These are phyloP conservation scores for Panagrolaimus sp. DNA, from an alignment of 1,140 invertebrate genomes.

Conservation along the genomic window DNA sequence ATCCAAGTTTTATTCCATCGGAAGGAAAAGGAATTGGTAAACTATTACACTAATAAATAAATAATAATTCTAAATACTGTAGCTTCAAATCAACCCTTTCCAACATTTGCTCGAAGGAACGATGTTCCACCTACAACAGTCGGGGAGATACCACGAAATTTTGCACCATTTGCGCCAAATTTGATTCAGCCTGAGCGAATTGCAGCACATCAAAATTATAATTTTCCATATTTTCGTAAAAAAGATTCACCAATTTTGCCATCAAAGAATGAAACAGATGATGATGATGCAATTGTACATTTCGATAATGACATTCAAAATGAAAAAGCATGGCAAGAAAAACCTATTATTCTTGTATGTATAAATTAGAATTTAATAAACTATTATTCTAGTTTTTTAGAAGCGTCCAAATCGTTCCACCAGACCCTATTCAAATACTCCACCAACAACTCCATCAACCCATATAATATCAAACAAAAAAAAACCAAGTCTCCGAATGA, in stretches of 20 bases:
- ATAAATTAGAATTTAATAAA: neutral
- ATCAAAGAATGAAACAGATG: neutral
- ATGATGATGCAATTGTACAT: neutral
- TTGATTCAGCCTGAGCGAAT: conserved; percentile 2
- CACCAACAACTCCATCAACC: neutral
- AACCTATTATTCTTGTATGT: neutral
- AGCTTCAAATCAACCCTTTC: too few relatives aligned
- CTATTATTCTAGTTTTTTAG: neutral
- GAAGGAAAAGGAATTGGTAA: too few relatives aligned
- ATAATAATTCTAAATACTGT: too few relatives aligned
- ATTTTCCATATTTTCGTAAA: conserved; percentile 5
- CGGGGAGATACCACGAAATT: neutral
- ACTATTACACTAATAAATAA: too few relatives aligned
- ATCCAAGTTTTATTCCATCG: too few relatives aligned
- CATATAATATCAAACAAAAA: neutral
- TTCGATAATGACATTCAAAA: neutral
- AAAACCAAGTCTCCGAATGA: neutral
- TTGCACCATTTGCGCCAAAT: neutral
- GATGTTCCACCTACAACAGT: neutral
- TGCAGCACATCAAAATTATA: neutral
- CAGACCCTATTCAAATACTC: too few relatives aligned
- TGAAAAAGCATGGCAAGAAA: neutral
- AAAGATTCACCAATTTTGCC: neutral
- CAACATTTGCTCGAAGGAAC: neutral
- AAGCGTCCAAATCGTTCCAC: neutral